These are phyloP conservation scores for Lasioglossum oenotherae DNA, from an alignment of 2,888 invertebrate species.

Conservation along the genomic window DNA sequence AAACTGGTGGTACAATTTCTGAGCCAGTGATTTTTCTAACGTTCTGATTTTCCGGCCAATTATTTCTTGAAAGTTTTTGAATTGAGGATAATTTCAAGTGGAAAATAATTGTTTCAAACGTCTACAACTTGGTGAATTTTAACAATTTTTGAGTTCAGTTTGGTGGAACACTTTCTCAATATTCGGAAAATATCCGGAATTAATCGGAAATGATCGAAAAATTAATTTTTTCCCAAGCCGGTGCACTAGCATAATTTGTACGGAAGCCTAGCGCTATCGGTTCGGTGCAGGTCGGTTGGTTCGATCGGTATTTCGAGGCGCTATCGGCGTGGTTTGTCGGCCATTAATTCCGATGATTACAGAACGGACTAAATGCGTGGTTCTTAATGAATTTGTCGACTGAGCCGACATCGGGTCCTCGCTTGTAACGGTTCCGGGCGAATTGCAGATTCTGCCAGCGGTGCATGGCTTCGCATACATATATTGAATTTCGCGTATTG, in stretches of 20 bases:
- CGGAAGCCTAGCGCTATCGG: neutral
- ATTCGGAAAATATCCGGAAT: no score
- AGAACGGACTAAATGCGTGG: neutral
- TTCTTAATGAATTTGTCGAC: conserved; percentile 27
- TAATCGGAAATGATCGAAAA: neutral
- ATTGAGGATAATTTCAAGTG: no score
- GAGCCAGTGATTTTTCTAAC: neutral
- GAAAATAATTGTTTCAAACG: no score
- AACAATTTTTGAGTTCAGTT: neutral
- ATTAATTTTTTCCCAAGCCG: neutral
- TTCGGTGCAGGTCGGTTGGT: neutral
- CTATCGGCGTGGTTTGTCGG: neutral
- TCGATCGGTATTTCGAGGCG: neutral
- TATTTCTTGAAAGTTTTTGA: neutral
- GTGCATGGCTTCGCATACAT: neutral
- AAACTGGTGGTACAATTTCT: neutral
- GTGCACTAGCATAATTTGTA: neutral
- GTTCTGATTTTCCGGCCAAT: neutral
- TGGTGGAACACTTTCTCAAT: neutral
- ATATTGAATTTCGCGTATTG: conserved; percentile 6
- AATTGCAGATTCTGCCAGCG: neutral
- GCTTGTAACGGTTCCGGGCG: neutral
- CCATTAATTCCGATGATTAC: conserved; percentile 20
- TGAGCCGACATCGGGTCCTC: neutral
- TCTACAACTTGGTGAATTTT: neutral